Evolutionary conservation across 2,113 vertebrate genomes (phyloP).

Genomic region (Lipophrys pholis): DNA sequence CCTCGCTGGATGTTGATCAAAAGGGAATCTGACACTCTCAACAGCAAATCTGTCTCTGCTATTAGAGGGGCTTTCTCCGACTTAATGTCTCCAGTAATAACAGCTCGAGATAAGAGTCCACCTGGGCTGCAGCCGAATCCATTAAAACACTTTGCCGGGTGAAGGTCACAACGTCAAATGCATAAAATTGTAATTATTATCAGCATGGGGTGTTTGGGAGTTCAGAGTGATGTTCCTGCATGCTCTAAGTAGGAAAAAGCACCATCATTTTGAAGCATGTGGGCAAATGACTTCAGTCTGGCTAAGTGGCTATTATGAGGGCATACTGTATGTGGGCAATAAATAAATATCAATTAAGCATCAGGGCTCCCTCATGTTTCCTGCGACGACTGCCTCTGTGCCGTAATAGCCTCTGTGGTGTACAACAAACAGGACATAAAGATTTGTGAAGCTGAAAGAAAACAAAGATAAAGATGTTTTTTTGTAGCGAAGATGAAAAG

Average conservation of each 20-base stretch:
- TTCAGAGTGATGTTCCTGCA: slow-evolving; percentile 1
- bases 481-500: background rate
- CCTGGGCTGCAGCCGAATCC: background rate
- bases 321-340: slow-evolving; percentile 31
- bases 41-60: slow-evolving; percentile 23
- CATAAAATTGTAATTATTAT: slow-evolving; percentile 22
- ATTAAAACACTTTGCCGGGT: slow-evolving; percentile 25
- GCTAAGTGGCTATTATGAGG: slow-evolving; percentile 47
- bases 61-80: slow-evolving; percentile 3
- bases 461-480: slow-evolving; percentile 3
- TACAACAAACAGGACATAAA: slow-evolving; percentile 17
- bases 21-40: background rate
- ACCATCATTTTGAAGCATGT: slow-evolving; percentile 23
- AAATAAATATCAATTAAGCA: slow-evolving; percentile 55
- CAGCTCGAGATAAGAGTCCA: slow-evolving; percentile 12
- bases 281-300: slow-evolving; percentile 20
- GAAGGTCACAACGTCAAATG: slow-evolving; percentile 33
- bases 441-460: slow-evolving; percentile 10
- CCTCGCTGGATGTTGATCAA: background rate
- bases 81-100: slow-evolving; percentile 28
- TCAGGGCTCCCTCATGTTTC: slow-evolving; percentile 20
- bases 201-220: background rate
- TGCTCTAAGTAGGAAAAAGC: background rate
- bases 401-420: background rate
- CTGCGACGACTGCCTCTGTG: background rate